Evolutionary conservation across 2,888 invertebrate species (phyloP), one percentile per base, ranked within the genome.

Genomic region (Beris morrisii): DNA sequence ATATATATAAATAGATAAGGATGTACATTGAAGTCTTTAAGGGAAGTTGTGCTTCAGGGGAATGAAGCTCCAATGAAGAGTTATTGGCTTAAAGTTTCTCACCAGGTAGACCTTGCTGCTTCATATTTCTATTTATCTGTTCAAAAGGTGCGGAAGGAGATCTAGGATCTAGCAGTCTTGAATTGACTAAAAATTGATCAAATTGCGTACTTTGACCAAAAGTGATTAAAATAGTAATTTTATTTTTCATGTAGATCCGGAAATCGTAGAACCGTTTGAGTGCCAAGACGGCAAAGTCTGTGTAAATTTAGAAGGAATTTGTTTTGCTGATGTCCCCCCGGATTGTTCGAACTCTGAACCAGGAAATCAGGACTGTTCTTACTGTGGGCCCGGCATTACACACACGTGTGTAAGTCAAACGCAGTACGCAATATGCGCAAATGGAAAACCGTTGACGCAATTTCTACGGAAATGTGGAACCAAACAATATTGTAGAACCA

Each of bases 241-340:
- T 48, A 1, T 48, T n/a, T 22, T 45, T 12, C 9, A n/a, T 12
- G 4, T n/a, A 58, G 58, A 58, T 30, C 28, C n/a, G 4, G 48
- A 46, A 46, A 11, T 1, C 4, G 45, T 22, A 3, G 45, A 54
- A 7, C 15, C 54, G 1, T 13, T 15, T 9, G 9, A 43, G 4
- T 64, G 64, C 28, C 53, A 54, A 12, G 6, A 30, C 13, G 64
- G 64, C 28, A 44, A 12, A 13, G 54, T 54, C 4, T 64, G 64
- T 30, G 32, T 54, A 11, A 44, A 64, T 44, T 13, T 46, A 3
- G 44, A 5, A 5, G 45, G 44, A 31, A 44, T 64, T 28, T 64
- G 64, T 13, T 45, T 11, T 9, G 45, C 12, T 1, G 22, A 5
- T 15, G 45, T 13, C n/a, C 5, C 22, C 4, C 15, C 64, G 6